A percentile compares a stretch with the other conserved stretches of the same genome.
Evolutionary conservation across 2,797 vertebrate species (phyloP).

Genomic region (Acomys russatus): DNA sequence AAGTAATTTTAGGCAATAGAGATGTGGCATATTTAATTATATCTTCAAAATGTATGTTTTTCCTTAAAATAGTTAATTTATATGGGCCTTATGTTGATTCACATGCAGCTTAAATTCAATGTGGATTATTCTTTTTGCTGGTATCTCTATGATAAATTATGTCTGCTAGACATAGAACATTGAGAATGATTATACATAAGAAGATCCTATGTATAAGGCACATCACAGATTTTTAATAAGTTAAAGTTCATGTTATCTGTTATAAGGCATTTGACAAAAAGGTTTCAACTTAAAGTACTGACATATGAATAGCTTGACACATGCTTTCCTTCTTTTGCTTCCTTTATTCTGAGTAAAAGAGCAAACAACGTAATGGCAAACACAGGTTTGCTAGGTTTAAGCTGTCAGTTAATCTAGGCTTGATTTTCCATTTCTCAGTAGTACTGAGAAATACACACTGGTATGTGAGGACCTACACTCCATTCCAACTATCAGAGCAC

Average conservation of each 20-base stretch:
- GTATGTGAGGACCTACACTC: neutral
- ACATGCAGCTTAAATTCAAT: neutral
- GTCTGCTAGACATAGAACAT: neutral
- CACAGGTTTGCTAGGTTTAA: neutral
- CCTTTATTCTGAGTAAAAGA: conserved; percentile 26
- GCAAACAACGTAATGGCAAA: neutral
- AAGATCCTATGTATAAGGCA: neutral
- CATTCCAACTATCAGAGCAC: neutral
- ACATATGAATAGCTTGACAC: neutral
- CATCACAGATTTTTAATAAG: neutral
- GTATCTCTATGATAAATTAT: neutral
- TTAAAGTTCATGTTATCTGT: neutral
- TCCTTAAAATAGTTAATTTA: neutral
- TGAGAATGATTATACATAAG: neutral
- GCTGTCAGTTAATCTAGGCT: neutral
- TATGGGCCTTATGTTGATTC: neutral
- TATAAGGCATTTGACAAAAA: neutral
- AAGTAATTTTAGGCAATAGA: neutral
- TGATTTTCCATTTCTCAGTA: neutral
- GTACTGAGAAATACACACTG: neutral
- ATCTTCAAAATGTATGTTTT: neutral
- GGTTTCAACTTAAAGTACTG: conserved; percentile 35
- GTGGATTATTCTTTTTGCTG: neutral
- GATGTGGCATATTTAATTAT: neutral
- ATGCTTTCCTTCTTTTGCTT: conserved; percentile 35